Base-by-base conservation (phyloP, 2,888 invertebrate species). In the Eupithecia dodoneata region DNA sequence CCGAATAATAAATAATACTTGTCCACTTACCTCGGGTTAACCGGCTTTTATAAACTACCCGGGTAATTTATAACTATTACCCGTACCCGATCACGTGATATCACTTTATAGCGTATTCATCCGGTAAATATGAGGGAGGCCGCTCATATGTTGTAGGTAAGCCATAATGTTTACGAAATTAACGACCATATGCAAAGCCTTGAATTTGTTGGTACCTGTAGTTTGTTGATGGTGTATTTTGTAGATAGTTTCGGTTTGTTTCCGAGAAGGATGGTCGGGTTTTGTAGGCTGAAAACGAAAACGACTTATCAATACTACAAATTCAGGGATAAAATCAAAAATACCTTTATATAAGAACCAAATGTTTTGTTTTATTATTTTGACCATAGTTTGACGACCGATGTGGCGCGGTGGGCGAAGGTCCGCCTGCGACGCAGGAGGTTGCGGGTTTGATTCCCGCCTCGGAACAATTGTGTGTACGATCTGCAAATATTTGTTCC, bases 31-130 rank as follows among this genome's bases (percentile, higher is more conserved):
- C 94, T 93, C 93, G 93, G 94, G 94, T 94, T 94, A 94, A 95
- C 94, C 93, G 94, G 94, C 94, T 94, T 94, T 95, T 95, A 95
- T 95, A 95, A 95, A 95, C 93, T 94, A 94, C 93, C 93, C 91
- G 86, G 88, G 93, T 95, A 95, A 94, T 95, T 94, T 95, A 95
- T 95, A 95, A 95, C 94, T 94, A 94, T 94, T 94, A 94, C 94
- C 93, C 92, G 92, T 91, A 92, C 93, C 91, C 94, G 94, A 94
- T 94, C 94, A 94, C 92, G 94, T 93, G 94, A 93, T 94, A 94
- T 94, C 93, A 94, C 93, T 94, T 94, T 94, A 94, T 94, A 91
- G 94, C 92, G 89, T 93, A 93, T 94, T 94, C 93, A 89, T 84
- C 87, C 89, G 86, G 91, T 94, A 94, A 94, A 94, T 94, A 94